Evolutionary conservation across 2,888 invertebrate species (phyloP), one percentile per base, ranked within the genome.

Genomic region (Hirtodrosophila histrioides): DNA sequence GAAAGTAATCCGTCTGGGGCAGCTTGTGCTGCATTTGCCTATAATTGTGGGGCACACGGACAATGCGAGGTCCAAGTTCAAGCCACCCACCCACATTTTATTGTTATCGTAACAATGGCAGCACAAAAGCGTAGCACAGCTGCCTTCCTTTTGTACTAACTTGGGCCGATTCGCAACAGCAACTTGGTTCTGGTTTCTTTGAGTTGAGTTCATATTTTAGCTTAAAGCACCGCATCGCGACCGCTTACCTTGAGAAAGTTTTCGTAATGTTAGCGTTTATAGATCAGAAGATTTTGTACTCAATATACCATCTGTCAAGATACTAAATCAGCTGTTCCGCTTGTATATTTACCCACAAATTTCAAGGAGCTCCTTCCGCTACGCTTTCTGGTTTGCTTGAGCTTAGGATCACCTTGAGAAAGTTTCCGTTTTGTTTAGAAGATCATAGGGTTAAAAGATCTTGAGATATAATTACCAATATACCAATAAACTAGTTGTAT

Each of bases 11-110:
- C 87, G 87, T 86, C 75, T 70, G 75, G 57, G 12, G 40, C 60
- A 50, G 37, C 41, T 31, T 39, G 40, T 39, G 31, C 44, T 23
- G 60, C 68, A 61, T 51, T 66, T 69, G 57, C 50, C 68, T 68
- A 68, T 87, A 87, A 87, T 83, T 83, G 85, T 82, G 86, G 71
- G 82, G 75, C 82, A 78, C 54, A 58, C 60, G 66, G 67, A 67
- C 67, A 77, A 67, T 50, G 56, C 62, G 81, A 83, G 84, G 84
- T 85, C 86, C 80, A 85, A 85, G 84, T 85, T 85, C 88, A 82
- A 73, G 66, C 75, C 81, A 72, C 78, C 88, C 88, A 84, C 88
- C 86, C 85, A 82, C 85, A 81, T 87, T 82, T 87, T 81, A 82
- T 82, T 82, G 88, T 83, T 83, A 82, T 86, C 76, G 83, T 67